A percentile compares a stretch with the other conserved stretches of the same genome.
Conservation (phyloP, 2,888 invertebrate species). For the Alcis repandata region DNA sequence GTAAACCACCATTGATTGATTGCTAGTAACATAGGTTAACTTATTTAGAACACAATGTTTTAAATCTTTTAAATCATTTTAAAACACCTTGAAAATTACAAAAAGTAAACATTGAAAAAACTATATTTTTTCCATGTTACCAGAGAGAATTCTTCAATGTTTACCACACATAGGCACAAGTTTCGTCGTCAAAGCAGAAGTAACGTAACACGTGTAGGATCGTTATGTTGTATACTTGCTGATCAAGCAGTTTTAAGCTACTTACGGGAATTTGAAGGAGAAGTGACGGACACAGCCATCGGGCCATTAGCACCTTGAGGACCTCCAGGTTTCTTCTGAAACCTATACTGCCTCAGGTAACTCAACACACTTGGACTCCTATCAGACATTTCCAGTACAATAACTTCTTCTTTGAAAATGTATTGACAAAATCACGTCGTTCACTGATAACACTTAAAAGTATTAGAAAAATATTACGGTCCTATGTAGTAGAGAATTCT, state of each 20-base stretch:
- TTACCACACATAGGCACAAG: conserved; percentile 55
- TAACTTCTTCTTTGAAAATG: conserved; percentile 44
- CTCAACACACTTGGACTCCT: conserved; percentile 87
- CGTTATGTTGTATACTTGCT: neutral
- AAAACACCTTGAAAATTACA: conserved; percentile 30
- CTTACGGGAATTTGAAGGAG: conserved; percentile 78
- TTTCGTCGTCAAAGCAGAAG: conserved; percentile 23
- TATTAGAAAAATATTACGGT: conserved; percentile 59
- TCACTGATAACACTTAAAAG: conserved; percentile 59
- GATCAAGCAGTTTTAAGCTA: conserved; percentile 47
- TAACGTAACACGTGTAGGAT: conserved; percentile 57
- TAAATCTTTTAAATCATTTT: too few relatives aligned
- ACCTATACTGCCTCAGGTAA: conserved; percentile 89
- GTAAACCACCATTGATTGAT: too few relatives aligned
- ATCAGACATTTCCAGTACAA: conserved; percentile 74
- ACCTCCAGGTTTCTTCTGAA: conserved; percentile 87
- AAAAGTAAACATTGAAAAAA: conserved; percentile 57
- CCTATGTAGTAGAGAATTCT: too few relatives aligned
- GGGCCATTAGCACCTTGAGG: conserved; percentile 68
- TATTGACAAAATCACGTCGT: conserved; percentile 46
- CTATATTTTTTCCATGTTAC: conserved; percentile 36
- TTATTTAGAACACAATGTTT: too few relatives aligned
- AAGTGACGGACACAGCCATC: conserved; percentile 62
- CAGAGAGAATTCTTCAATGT: too few relatives aligned
- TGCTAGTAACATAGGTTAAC: too few relatives aligned